Percentiles rank a stretch among this genome's conserved stretches.
Conservation (phyloP, 2,797 vertebrate species). For the Micropoecilia bifurca region DNA sequence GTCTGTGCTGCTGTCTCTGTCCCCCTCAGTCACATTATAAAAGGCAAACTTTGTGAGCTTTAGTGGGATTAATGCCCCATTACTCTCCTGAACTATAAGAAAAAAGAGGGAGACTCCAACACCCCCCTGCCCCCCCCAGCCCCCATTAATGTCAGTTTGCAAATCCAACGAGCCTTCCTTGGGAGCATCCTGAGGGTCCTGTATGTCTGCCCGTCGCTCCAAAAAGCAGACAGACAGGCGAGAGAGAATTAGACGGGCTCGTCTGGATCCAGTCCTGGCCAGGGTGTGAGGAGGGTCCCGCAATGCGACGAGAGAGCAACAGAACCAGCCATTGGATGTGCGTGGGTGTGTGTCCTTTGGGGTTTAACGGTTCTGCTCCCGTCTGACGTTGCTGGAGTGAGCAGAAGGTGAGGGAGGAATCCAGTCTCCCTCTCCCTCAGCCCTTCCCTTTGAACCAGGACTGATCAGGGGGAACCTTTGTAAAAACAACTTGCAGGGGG, state of each 20-base stretch:
- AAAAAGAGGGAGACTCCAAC: conserved; percentile 47
- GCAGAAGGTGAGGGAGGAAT: conserved; percentile 79
- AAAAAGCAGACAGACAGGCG: conserved; percentile 77
- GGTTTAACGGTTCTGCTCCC: conserved; percentile 82
- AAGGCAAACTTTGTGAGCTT: conserved; percentile 66
- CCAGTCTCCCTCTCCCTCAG: conserved; percentile 79
- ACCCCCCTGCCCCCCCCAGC: conserved; percentile 52
- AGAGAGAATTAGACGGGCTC: conserved; percentile 77
- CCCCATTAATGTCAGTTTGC: conserved; percentile 67
- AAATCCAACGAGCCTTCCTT: conserved; percentile 79
- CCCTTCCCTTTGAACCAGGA: conserved; percentile 83
- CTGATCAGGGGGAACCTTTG: conserved; percentile 83
- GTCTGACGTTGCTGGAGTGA: conserved; percentile 81
- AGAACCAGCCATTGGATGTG: conserved; percentile 68
- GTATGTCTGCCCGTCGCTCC: conserved; percentile 74
- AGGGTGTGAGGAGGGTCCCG: conserved; percentile 79
- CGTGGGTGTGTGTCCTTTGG: conserved; percentile 60
- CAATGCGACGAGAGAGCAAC: conserved; percentile 83
- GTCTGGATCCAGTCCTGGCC: conserved; percentile 85
- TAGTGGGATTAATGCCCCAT: conserved; percentile 54
- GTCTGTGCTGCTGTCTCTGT: conserved; percentile 78
- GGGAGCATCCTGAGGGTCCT: conserved; percentile 79
- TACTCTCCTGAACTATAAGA: conserved; percentile 54
- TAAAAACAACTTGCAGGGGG: conserved; percentile 81
- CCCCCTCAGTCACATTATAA: conserved; percentile 69